phyloP scores from a whole-genome alignment of 2,888 invertebrate genomes.

The Pristionchus mayeri region DNA sequence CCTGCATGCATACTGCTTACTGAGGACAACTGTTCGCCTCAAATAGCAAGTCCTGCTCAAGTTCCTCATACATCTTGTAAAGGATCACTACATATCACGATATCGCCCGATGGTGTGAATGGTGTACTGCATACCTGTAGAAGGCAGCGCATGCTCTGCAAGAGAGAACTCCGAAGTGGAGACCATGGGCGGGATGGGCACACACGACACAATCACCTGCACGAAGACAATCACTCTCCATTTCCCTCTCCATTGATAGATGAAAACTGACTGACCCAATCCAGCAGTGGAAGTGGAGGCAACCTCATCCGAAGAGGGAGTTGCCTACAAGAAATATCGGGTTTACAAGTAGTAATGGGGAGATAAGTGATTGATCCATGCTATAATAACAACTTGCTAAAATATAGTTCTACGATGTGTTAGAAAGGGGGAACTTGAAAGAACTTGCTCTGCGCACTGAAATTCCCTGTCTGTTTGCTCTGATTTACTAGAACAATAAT shows the following conservation, averaged over 20 bases:
- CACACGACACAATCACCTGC: slow-evolving; percentile 23
- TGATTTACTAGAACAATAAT: too few relatives aligned
- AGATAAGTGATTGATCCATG: too few relatives aligned
- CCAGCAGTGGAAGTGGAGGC: neutral
- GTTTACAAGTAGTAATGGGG: too few relatives aligned
- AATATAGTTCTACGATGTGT: too few relatives aligned
- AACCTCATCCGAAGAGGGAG: neutral
- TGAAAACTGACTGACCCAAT: neutral
- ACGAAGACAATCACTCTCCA: neutral
- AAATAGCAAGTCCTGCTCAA: too few relatives aligned
- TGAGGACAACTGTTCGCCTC: slow-evolving; percentile 27
- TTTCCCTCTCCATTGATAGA: neutral
- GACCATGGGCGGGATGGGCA: neutral
- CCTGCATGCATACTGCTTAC: slow-evolving; percentile 21
- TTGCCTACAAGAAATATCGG: too few relatives aligned
- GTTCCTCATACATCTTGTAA: too few relatives aligned
- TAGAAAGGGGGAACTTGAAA: too few relatives aligned
- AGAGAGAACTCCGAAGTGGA: slow-evolving; percentile 42
- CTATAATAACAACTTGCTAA: too few relatives aligned
- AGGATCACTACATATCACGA: too few relatives aligned
- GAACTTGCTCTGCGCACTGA: too few relatives aligned
- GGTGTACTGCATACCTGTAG: neutral
- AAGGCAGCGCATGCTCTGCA: slow-evolving; percentile 42
- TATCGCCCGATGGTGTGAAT: neutral
- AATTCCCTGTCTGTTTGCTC: neutral